phyloP scores from a whole-genome alignment of 2,113 vertebrate species.

The Cyphomyrus discorhynchus region DNA sequence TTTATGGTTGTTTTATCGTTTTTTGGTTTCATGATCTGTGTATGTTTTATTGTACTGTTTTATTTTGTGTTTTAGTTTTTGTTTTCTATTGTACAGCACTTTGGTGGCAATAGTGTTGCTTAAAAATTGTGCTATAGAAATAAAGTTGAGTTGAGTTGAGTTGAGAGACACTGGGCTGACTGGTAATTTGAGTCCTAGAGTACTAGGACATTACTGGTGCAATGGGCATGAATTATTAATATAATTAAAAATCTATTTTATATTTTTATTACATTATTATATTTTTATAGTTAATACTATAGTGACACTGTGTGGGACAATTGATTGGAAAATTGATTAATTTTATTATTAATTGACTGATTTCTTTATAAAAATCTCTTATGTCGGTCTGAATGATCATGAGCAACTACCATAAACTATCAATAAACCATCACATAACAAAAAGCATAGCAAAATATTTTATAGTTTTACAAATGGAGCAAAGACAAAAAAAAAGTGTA shows the following conservation, averaged over 20 bases:
- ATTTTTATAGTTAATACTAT: background rate
- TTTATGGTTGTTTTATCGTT: no score
- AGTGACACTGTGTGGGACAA: background rate
- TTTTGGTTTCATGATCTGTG: no score
- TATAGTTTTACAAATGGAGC: background rate
- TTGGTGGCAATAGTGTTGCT: no score
- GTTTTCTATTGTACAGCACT: no score
- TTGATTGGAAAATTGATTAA: background rate
- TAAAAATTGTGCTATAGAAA: no score
- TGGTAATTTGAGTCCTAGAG: background rate
- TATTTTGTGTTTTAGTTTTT: no score
- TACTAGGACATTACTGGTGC: background rate
- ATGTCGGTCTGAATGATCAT: background rate
- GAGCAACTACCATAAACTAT: background rate
- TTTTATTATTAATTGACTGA: background rate
- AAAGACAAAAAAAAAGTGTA: background rate
- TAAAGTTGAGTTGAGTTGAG: no score
- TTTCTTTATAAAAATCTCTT: background rate
- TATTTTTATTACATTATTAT: background rate
- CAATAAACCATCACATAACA: background rate
- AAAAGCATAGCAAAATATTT: background rate
- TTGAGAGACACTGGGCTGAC: conserved; percentile 9
- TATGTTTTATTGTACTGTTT: no score
- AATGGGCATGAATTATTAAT: background rate
- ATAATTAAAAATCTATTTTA: background rate